phyloP scores from a whole-genome alignment of 2,113 vertebrate genomes.

The Oncorhynchus masou region DNA sequence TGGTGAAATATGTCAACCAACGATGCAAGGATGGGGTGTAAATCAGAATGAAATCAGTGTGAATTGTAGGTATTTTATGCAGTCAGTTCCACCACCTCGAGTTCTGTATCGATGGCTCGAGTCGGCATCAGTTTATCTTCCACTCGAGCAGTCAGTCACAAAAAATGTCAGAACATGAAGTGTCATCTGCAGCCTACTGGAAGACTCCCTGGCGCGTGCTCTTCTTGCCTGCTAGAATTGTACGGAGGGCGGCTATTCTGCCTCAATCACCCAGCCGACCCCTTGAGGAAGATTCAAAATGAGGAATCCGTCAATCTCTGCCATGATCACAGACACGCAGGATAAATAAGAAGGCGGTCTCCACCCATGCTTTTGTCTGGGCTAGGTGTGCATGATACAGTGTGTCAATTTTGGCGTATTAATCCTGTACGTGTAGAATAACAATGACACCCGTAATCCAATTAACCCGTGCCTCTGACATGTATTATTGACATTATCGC shows the following conservation, averaged over 20 bases:
- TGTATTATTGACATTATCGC: neutral
- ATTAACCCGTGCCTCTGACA: neutral
- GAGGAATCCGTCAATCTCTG: neutral
- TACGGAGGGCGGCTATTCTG: neutral
- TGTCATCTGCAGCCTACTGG: constrained; percentile 56
- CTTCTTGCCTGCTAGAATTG: constrained; percentile 40
- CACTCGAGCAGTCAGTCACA: constrained; percentile 11
- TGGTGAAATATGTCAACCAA: no score
- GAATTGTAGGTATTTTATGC: constrained; percentile 15
- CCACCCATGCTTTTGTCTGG: neutral
- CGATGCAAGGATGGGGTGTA: constrained; percentile 29
- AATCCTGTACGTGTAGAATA: neutral
- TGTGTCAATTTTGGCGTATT: neutral
- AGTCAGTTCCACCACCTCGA: constrained; percentile 26
- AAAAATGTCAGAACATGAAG: constrained; percentile 17
- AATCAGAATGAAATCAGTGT: constrained; percentile 19
- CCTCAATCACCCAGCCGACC: neutral
- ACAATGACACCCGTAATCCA: neutral
- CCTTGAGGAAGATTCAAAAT: constrained; percentile 17
- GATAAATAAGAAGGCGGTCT: neutral
- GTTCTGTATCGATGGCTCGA: neutral
- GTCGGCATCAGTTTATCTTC: constrained; percentile 17
- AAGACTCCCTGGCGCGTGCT: constrained; percentile 36
- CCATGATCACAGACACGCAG: neutral
- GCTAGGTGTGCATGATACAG: neutral